These are phyloP conservation scores for Boulengeromyrus knoepffleri DNA, from an alignment of 2,113 vertebrate genomes.

Conservation along the genomic window DNA sequence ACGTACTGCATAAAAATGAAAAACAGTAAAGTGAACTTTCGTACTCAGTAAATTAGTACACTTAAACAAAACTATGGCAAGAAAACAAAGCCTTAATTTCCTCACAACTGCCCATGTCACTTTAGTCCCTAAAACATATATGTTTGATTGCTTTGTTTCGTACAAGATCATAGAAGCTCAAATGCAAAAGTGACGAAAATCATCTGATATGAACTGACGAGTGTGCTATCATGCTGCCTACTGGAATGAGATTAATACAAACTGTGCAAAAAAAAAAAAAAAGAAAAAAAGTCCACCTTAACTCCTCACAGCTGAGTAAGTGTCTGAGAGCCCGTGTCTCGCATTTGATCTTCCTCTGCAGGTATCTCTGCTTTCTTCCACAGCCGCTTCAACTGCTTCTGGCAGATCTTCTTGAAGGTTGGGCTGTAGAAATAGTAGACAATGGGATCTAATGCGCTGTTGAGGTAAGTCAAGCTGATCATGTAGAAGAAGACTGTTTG, in stretches of 20 bases:
- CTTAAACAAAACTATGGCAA: neutral
- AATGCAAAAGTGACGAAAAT: neutral
- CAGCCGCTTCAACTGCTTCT: neutral
- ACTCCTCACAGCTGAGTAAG: conserved; percentile 4
- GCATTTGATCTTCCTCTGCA: conserved; percentile 7
- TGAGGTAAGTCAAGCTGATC: conserved; percentile 27
- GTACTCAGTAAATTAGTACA: neutral
- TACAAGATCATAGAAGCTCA: neutral
- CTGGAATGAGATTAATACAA: neutral
- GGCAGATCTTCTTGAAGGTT: conserved; percentile 20
- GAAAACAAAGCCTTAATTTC: neutral
- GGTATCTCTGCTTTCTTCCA: neutral
- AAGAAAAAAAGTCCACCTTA: too few relatives aligned
- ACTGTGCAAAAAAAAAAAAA: neutral
- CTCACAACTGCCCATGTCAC: neutral
- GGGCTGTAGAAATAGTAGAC: conserved; percentile 33
- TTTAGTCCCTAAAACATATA: neutral
- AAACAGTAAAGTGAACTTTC: neutral
- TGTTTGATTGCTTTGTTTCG: neutral
- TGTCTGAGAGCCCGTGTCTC: neutral
- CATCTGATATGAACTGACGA: neutral
- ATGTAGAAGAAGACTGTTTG: conserved; percentile 19
- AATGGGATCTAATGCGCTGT: conserved; percentile 32
- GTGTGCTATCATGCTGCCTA: neutral
- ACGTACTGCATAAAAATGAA: neutral